A percentile compares a stretch with the other conserved stretches of the same genome.
These are phyloP conservation scores for Laothoe populi DNA, from an alignment of 2,888 invertebrate species.

Conservation along the genomic window DNA sequence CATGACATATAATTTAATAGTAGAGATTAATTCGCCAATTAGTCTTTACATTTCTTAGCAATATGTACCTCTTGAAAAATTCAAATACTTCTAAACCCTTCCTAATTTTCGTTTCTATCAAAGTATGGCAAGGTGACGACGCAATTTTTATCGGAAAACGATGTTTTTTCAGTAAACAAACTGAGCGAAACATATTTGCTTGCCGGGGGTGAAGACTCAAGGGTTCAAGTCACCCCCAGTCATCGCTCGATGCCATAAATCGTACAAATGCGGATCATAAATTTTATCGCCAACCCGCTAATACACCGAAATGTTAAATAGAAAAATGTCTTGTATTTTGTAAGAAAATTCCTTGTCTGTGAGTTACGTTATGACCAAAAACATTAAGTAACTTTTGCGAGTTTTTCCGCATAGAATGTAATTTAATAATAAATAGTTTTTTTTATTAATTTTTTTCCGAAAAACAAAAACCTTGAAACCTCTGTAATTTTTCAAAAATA, in stretches of 20 bases:
- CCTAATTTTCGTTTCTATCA: background rate
- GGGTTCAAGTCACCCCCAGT: slow-evolving; percentile 40
- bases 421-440: no score
- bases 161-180: slow-evolving; percentile 28
- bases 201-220: slow-evolving; percentile 23
- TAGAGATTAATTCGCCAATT: no score
- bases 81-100: no score
- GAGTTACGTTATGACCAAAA: background rate
- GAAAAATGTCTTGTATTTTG: slow-evolving; percentile 15
- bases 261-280: slow-evolving; percentile 70
- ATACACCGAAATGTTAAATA: slow-evolving; percentile 58
- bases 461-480: no score
- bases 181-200: slow-evolving; percentile 27
- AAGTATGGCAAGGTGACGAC: background rate
- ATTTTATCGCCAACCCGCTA: slow-evolving; percentile 65
- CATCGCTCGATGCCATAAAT: slow-evolving; percentile 61
- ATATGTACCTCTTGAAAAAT: no score
- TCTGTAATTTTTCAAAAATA: no score
- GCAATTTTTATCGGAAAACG: slow-evolving; percentile 10
- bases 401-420: no score
- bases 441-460: no score
- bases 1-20: no score
- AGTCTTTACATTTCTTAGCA: no score
- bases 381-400: no score
- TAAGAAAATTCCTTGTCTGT: background rate